These are phyloP conservation scores for Electrophaes corylata DNA, from an alignment of 2,888 invertebrate genomes.

Conservation along the genomic window DNA sequence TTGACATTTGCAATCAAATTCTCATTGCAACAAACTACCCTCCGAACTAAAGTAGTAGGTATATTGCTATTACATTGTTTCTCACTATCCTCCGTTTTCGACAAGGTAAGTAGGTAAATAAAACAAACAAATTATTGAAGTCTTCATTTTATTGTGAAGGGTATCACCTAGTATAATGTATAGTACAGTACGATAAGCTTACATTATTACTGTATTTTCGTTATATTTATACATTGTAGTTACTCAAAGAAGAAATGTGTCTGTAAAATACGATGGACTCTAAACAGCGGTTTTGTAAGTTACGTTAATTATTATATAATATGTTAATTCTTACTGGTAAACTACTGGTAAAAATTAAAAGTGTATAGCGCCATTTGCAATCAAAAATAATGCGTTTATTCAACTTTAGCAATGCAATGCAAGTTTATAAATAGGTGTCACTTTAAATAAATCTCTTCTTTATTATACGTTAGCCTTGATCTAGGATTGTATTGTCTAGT, in stretches of 20 bases:
- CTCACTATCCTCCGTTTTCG: not conserved
- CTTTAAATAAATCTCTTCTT: not conserved
- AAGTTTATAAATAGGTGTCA: not conserved
- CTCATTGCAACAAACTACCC: too few species aligned
- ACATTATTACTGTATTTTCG: conserved; percentile 77
- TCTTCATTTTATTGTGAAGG: conserved; percentile 83
- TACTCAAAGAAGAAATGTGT: conserved; percentile 14
- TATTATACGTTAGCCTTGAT: not conserved
- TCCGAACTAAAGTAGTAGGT: too few species aligned
- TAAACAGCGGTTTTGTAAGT: conserved; percentile 16
- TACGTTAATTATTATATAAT: conserved; percentile 5
- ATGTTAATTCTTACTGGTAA: conserved; percentile 11
- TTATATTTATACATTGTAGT: conserved; percentile 57
- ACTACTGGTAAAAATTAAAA: conserved; percentile 4
- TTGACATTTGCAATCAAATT: too few species aligned
- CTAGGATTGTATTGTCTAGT: not conserved
- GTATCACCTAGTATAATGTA: conserved; percentile 78
- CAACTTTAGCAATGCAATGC: not conserved
- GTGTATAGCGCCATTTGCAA: conserved; percentile 11
- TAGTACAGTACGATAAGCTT: conserved; percentile 77
- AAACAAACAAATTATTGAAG: conserved; percentile 66
- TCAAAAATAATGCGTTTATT: conserved; percentile 14
- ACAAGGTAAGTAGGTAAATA: conserved; percentile 35
- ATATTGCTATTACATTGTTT: too few species aligned
- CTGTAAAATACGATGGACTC: conserved; percentile 40